Evolutionary conservation across 2,113 vertebrate species (phyloP), one percentile per base, ranked within the genome.

Genomic region (Nicator chloris): DNA sequence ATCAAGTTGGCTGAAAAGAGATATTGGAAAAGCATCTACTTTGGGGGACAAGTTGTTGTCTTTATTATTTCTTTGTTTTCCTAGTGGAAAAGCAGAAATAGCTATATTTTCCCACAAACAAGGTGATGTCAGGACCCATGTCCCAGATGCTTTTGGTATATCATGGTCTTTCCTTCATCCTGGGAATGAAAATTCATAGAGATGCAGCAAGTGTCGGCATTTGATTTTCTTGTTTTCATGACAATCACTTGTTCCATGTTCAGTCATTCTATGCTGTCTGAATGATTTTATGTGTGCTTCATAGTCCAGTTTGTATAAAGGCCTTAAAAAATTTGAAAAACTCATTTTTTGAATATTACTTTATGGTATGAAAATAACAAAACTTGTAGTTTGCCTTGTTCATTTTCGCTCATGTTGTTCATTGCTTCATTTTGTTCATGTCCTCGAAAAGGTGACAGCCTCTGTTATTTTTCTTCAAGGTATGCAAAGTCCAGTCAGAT

Each of bases 401-500:
- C 1, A 7, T 50, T 88, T 93, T 59, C 72, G 6, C 9, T 54
- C 71, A 40, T 64, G n/a, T n/a, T n/a, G n/a, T n/a, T n/a, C n/a
- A n/a, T n/a, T n/a, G n/a, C n/a, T n/a, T n/a, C n/a, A n/a, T n/a
- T n/a, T n/a, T n/a, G n/a, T n/a, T n/a, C 13, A 7, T 28, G 5
- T 81, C 66, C 40, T 11, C 44, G 6, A 97, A 77, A 86, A 94
- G 49, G 12, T 91, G 51, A 82, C 50, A 60, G 8, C 2, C 7
- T 95, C 18, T 96, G 4, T 70, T 94, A 33, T 96, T 76, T 97
- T 86, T 94, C 71, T 96, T 95, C 80, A 95, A 99, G 99, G 97
- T 99, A 99, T 98, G 99, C 99, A 92, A 99, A 99, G 97, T 99
- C 99, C 40, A 99, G 99, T 97, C 99, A 99, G 98, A 99, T 99